A percentile compares a stretch with the other conserved stretches of the same genome.
These are phyloP conservation scores for Siniperca undulata DNA, from an alignment of 2,797 vertebrate species.

Conservation along the genomic window DNA sequence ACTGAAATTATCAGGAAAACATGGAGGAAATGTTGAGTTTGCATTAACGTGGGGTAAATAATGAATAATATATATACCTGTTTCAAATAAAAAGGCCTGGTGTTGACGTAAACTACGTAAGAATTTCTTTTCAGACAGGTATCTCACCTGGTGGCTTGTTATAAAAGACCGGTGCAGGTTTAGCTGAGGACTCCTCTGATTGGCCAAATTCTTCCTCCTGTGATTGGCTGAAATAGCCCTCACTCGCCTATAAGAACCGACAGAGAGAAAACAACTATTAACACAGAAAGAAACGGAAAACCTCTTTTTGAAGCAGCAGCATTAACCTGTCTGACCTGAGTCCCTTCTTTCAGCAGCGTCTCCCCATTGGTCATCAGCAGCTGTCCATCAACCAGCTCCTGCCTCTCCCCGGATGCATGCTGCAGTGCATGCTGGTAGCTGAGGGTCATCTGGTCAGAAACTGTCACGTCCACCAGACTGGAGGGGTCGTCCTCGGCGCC, in stretches of 20 bases:
- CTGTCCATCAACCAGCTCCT: conserved; percentile 83
- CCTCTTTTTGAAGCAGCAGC: too few relatives aligned
- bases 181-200: conserved; percentile 91
- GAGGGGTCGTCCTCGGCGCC: conserved; percentile 83
- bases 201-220: conserved; percentile 95
- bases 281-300: neutral
- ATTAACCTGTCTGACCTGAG: conserved; percentile 86
- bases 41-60: neutral
- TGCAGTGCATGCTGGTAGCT: conserved; percentile 91
- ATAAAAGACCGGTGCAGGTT: conserved; percentile 93
- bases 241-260: conserved; percentile 86
- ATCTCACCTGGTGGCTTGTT: conserved; percentile 95
- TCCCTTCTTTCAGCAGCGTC: conserved; percentile 92
- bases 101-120: neutral
- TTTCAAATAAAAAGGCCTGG: neutral
- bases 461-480: conserved; percentile 86
- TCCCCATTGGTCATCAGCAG: conserved; percentile 96
- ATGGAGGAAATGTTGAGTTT: neutral
- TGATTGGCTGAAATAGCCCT: conserved; percentile 96
- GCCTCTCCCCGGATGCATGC: conserved; percentile 83
- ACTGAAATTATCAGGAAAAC: neutral
- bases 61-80: neutral
- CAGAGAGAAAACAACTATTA: neutral
- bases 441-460: conserved; percentile 86
- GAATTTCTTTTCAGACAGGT: neutral